Base-by-base conservation (phyloP, 2,797 vertebrate species). In the Poecilia wingei region DNA sequence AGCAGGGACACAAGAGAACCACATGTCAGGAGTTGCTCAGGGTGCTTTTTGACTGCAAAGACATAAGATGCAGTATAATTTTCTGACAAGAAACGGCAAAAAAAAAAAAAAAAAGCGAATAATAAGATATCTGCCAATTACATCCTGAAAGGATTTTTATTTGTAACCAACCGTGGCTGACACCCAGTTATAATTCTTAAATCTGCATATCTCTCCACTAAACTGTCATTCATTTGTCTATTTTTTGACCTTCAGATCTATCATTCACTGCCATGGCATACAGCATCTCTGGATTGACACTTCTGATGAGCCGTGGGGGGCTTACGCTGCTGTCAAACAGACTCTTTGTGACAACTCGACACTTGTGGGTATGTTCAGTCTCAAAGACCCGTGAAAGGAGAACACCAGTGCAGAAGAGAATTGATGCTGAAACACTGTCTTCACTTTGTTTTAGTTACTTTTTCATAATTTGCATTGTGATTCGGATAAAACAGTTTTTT, bases 181-280 rank as follows among this genome's bases (percentile, higher is more conserved):
- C 78, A 45, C 79, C 80, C 66, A 28, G 69, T 79, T 78, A 87
- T 82, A 77, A 81, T 79, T 51, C 45, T 75, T 78, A 83, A 77
- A 75, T 85, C 55, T 77, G 33, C 82, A 77, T 74, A 82, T 90
- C 86, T 85, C 78, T 81, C 87, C 73, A 46, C 77, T 75, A 84
- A 86, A 82, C 86, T 86, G 82, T 89, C 86, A 82, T 84, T 91
- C 79, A 90, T 87, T 88, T 91, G 86, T 82, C 84, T 93, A 84
- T 91, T 94, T 93, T 92, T 93, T 90, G 84, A 94, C 93, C 92
- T 93, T 93, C 92, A 87, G 46, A 84, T 93, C 78, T 79, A 88
- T 90, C 88, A 80, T 80, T 81, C 59, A 20, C 73, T 87, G 51
- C 74, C 64, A 74, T 84, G 86, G 86, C 88, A 81, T 77, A 6